Percentiles rank a stretch among this genome's conserved stretches.
Evolutionary conservation across 2,797 vertebrate species (phyloP).

Genomic region (Petrocephalus schoutedeni): DNA sequence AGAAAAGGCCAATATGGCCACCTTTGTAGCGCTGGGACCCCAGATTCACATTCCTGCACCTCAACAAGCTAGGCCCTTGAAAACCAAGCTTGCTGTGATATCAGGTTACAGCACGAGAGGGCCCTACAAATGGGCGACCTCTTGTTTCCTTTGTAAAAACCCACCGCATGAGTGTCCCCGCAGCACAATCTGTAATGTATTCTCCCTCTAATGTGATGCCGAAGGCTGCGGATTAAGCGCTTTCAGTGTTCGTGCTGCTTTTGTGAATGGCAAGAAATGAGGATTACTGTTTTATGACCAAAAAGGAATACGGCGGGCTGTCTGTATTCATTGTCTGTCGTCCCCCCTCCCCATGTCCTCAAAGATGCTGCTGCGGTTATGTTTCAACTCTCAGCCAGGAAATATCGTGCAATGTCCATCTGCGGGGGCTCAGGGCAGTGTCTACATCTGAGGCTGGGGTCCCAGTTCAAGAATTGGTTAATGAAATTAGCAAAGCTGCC

Average conservation of each 20-base stretch:
- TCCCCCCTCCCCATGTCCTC: constrained; percentile 31
- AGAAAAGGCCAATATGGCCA: not conserved
- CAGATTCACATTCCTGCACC: not conserved
- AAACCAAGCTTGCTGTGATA: not conserved
- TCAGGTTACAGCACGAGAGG: not conserved
- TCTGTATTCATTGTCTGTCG: not conserved
- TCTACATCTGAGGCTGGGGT: constrained; percentile 41
- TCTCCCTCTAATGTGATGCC: not conserved
- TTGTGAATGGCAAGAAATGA: constrained; percentile 6
- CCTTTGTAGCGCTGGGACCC: not conserved
- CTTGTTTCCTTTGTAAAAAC: not conserved
- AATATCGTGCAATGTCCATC: constrained; percentile 51
- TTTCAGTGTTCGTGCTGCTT: not conserved
- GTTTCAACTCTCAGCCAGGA: constrained; percentile 56
- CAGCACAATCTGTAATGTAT: not conserved
- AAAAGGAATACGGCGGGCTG: not conserved
- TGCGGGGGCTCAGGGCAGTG: constrained; percentile 43
- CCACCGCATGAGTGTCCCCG: not conserved
- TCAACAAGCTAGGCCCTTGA: not conserved
- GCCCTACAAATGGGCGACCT: not conserved
- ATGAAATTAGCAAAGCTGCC: constrained; percentile 51
- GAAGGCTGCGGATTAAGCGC: not conserved
- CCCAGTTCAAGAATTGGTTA: constrained; percentile 27
- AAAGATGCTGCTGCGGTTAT: constrained; percentile 60
- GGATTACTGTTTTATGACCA: not conserved